These are phyloP conservation scores for Bovichtus variegatus DNA, from an alignment of 2,797 vertebrate genomes.

Conservation along the genomic window DNA sequence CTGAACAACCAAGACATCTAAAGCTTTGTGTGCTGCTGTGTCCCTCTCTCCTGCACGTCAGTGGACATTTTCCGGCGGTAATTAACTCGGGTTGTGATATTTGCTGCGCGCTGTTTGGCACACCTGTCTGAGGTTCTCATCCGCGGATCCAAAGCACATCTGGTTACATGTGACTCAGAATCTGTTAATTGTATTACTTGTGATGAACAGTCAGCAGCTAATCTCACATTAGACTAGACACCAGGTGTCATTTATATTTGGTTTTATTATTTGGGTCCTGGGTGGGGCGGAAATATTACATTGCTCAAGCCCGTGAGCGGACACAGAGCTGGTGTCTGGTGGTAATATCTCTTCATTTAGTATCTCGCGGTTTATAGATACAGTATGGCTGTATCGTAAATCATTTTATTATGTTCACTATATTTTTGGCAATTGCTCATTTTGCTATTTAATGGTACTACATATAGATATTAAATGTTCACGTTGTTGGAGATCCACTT, in stretches of 20 bases:
- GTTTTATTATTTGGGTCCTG: not conserved
- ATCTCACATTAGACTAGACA: not conserved
- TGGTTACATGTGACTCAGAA: not conserved
- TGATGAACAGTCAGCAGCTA: not conserved
- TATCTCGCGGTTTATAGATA: not conserved
- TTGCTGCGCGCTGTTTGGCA: not conserved
- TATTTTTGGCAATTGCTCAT: not conserved
- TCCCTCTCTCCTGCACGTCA: not conserved
- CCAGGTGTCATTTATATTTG: not conserved
- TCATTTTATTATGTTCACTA: not conserved
- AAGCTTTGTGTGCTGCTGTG: conserved; percentile 2
- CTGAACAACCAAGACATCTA: not conserved
- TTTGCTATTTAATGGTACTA: not conserved
- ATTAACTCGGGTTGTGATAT: conserved; percentile 22
- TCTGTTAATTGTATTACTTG: not conserved
- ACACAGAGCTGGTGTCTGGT: not conserved
- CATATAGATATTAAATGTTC: not conserved
- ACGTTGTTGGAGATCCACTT: not conserved
- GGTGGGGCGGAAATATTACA: not conserved
- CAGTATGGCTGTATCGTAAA: not conserved
- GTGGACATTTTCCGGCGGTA: conserved; percentile 6
- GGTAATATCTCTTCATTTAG: not conserved
- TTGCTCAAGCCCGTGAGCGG: not conserved
- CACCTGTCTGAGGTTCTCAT: conserved; percentile 18
- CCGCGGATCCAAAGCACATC: conserved; percentile 17